Base-by-base conservation (phyloP, 2,797 vertebrate genomes). In the Sebastiscus albofasciatus region DNA sequence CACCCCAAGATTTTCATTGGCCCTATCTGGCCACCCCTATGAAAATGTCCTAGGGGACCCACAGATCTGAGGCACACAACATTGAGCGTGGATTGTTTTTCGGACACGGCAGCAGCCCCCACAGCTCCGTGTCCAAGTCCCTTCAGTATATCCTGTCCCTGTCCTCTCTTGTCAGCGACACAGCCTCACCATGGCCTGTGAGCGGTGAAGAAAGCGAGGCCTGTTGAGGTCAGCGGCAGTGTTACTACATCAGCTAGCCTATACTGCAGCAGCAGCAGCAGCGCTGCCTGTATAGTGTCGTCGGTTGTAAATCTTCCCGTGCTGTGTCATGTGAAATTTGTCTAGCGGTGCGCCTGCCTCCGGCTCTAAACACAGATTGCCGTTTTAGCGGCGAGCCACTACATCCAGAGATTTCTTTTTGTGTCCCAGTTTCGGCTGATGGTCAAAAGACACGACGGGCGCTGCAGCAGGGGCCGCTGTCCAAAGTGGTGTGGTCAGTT, bases 311-410 rank as follows among this genome's bases (percentile, higher is more conserved):
- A 95, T 95, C 94, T 92, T 81, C 77, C 46, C 22, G 59, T 89
- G 89, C 89, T 90, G 87, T 91, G 94, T 96, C 95, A 95, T 92
- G 87, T 92, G 87, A 94, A 90, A 90, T 92, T 81, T 92, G 90
- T 90, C 90, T 79, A 82, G 93, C 67, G 91, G 89, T 89, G 87
- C 61, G 87, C 89, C 82, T 78, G 90, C 88, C 88, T 93, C 88
- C 67, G 20, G 83, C 84, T 86, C 90, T 92, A 94, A 93, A 94
- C 90, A 93, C 93, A 93, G 89, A 93, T 93, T 84, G 85, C 80
- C 75, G 56, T 92, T 90, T 91, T 86, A 90, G 92, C 24, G 88
- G 90, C 86, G 33, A 89, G 93, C 93, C 90, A 68, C 93, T 85
- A 91, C 92, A 91, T 93, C 87, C 90, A 90, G 81, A 89, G 84